Evolutionary conservation across 2,113 vertebrate species (phyloP), one percentile per base, ranked within the genome.

Genomic region (Neodon shergylaensis): DNA sequence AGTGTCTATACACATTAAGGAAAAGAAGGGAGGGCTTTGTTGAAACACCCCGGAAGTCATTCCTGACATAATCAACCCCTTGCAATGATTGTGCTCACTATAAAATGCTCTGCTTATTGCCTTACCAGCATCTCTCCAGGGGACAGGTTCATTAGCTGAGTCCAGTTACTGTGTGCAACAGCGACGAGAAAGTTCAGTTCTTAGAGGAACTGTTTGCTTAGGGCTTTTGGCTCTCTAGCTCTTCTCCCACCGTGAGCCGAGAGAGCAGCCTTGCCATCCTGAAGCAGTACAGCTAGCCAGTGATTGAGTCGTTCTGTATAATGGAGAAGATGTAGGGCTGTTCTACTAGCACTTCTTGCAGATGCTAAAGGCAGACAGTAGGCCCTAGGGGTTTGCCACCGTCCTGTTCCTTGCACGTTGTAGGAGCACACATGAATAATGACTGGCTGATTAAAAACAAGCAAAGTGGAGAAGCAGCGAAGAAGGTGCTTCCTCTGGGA

Each of bases 201-300:
- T 88, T 66, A 85, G 77, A 76, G 79, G 96, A 88, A 73, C 39
- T 31, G 21, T 91, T 92, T 89, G 63, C 78, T 94, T 84, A 73
- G 63, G 79, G 39, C 36, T 89, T 89, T 16, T 17, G 16, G 81
- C 31, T 39, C 49, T 76, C 93, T 33, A 86, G 77, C 82, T 88
- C 12, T 58, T 86, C 21, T 74, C 44, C 11, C 8, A 28, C 66
- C 28, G 8, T 58, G 72, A 88, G 94, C 89, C 44, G 26, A 16
- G 47, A 47, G 36, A 65, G 44, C 9, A 39, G n/a, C 39, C 63
- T 58, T 44, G 49, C 61, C 88, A 22, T 66, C 70, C 84, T 74
- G 36, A 73, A 78, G 83, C 11, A 89, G 81, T 39, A 12, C 47
- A 52, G 52, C 82, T 86, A 76, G 68, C 54, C 78, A 47, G 68